These are phyloP conservation scores for Mesitornis unicolor DNA, from an alignment of 2,113 vertebrate species.

Conservation along the genomic window DNA sequence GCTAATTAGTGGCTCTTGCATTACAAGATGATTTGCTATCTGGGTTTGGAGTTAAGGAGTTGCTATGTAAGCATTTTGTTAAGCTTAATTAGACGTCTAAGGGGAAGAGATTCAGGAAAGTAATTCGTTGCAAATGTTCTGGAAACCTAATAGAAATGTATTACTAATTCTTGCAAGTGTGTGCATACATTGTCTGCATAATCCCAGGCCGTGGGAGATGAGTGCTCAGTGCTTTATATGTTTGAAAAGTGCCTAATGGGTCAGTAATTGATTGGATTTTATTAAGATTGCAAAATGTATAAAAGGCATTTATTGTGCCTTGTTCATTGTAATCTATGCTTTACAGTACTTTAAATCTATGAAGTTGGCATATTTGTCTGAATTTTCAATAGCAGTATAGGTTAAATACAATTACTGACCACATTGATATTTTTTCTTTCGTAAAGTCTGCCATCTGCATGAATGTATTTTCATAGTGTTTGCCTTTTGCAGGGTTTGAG, in stretches of 20 bases:
- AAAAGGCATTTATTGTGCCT: not conserved
- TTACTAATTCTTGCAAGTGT: constrained; percentile 54
- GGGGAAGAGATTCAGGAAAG: not conserved
- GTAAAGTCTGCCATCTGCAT: not conserved
- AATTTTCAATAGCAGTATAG: not conserved
- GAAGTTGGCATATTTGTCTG: not conserved
- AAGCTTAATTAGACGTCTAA: not conserved
- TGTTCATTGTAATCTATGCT: not conserved
- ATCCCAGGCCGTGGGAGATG: not conserved
- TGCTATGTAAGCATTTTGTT: not conserved
- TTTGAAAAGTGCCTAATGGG: not conserved
- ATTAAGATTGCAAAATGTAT: not conserved
- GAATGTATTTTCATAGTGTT: constrained; percentile 21
- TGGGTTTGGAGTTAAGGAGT: not conserved
- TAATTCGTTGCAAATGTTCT: not conserved
- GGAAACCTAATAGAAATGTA: not conserved
- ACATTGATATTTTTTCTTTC: not conserved
- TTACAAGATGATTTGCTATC: not conserved
- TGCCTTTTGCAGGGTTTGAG: constrained; percentile 86
- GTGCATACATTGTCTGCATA: not conserved
- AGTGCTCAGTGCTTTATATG: not conserved
- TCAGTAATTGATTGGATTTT: constrained; percentile 3
- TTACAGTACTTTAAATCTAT: not conserved
- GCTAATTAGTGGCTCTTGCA: not conserved
- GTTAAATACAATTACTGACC: constrained; percentile 13